Evolutionary conservation across 23 tunicate genomes (phyloP), one percentile per base, ranked within the genome.

Genomic region (Corella eumyota): DNA sequence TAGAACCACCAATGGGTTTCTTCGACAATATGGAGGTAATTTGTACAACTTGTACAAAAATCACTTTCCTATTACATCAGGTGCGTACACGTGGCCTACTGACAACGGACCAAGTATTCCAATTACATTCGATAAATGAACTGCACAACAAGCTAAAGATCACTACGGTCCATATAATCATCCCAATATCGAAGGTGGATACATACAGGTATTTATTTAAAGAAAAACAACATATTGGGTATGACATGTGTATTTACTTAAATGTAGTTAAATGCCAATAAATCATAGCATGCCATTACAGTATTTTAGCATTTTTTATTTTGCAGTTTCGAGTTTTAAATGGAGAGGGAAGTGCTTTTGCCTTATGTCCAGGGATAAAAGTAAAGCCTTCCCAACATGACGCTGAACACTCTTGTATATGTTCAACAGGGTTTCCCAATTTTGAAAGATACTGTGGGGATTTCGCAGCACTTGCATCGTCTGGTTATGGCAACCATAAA

Each of bases 311-410:
- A 9, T 40, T 26, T 24, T 29, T 58, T 6, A 23, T 36, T 50
- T 48, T 50, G 4, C 0, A 66, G 71, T 66, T 66, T 27, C 71
- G 71, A 34, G 71, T 32, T 5, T 11, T 66, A 9, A 66, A 66
- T 32, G 45, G 17, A 36, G 48, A 32, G 25, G 32, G 23, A 36
- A 24, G 21, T 11, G 63, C 64, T 17, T 69, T 50, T 23, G 63
- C 74, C 3, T 33, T 69, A 3, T 69, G 74, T 26, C 64, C 74
- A n/a, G 74, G 74, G 24, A 64, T 69, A 30, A 38, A 45, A 11
- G 38, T 54, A 3, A 69, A 34, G 20, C n/a, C 34, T 4, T 30
- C 19, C 20, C 1, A 0, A 6, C 3, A 6, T 1, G 3, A 56
- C 0, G 50, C 34, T 21, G 52, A 69, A 33, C 37, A 11, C 27